Percentiles rank a stretch among this genome's conserved stretches.
phyloP scores from a whole-genome alignment of 2,113 vertebrate genomes.

The Atherinomorus stipes region DNA sequence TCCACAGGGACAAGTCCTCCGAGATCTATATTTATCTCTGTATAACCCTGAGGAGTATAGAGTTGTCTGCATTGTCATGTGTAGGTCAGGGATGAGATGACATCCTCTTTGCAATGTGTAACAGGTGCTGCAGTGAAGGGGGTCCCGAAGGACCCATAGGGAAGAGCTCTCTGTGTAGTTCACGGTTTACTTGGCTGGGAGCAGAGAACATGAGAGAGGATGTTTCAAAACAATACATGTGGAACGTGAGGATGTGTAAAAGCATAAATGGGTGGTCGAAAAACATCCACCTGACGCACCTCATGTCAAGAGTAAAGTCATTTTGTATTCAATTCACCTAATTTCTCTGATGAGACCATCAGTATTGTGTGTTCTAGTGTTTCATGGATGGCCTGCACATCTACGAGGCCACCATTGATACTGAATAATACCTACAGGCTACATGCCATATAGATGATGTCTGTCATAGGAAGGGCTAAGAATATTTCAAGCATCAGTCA shows the following conservation, averaged over 20 bases:
- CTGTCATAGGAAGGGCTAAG: too few relatives aligned
- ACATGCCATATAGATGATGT: too few relatives aligned
- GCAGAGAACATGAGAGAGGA: slow-evolving; percentile 7
- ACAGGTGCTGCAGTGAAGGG: slow-evolving; percentile 54
- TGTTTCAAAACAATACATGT: slow-evolving; percentile 6
- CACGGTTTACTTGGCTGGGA: slow-evolving; percentile 29
- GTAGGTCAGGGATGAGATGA: slow-evolving; percentile 29
- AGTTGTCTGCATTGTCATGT: slow-evolving; percentile 46
- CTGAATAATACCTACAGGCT: too few relatives aligned
- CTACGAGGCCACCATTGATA: too few relatives aligned
- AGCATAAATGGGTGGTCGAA: neutral
- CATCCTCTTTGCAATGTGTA: slow-evolving; percentile 42
- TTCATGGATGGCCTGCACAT: too few relatives aligned
- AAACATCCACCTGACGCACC: neutral
- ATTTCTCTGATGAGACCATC: too few relatives aligned
- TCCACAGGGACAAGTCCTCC: slow-evolving; percentile 45
- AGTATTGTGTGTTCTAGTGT: too few relatives aligned
- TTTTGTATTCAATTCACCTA: neutral
- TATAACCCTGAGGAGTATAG: slow-evolving; percentile 28
- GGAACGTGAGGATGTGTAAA: neutral
- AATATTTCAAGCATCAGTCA: too few relatives aligned
- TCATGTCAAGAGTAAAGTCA: neutral
- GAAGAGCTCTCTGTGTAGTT: slow-evolving; percentile 11
- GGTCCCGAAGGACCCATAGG: slow-evolving; percentile 35
- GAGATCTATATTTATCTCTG: slow-evolving; percentile 62